Base-by-base conservation (phyloP, 2,797 vertebrate genomes). In the Pipistrellus kuhlii region DNA sequence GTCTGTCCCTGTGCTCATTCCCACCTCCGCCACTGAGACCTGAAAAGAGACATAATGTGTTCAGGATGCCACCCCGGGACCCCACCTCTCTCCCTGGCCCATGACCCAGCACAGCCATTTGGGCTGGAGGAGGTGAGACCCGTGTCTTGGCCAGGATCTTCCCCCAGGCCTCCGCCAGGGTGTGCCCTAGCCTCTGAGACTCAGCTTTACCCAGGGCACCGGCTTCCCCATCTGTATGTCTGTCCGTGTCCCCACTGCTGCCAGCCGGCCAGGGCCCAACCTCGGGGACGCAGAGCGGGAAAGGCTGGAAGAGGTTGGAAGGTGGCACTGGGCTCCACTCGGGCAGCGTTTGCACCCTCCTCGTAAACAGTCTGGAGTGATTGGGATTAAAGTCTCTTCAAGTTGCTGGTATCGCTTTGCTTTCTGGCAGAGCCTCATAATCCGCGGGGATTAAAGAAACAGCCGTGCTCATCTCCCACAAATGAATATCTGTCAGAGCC, bases 401-500 rank as follows among this genome's bases (percentile, higher is more conserved):
- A 95, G 92, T 92, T 78, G 66, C 94, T 46, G 64, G 97, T 95
- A 97, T 97, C 86, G 30, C 96, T 96, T 97, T 97, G 57, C 96
- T 96, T 97, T 97, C 95, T 94, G 20, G 85, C 92, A 97, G 93
- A 97, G 95, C 92, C 14, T 2, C 8, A 95, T 97, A 96, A 97
- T 97, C 97, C 96, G 35, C 8, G 6, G 97, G 97, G 97, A 97
- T 97, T 97, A 97, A 97, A 95, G 96, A 84, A 94, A 96, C 97
- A 96, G 95, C 94, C 82, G 68, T 85, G 96, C 96, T 97, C 97
- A 95, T 96, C 95, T 96, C 96, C 96, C 95, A 96, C 97, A 73
- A 83, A 97, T 97, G 96, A 97, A 75, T 96, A 96, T 96, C 97
- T 95, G 95, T 96, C 71, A 1, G 0, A 97, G 73, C n/a, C 69